Evolutionary conservation across 1,140 invertebrate species (phyloP), one percentile per base, ranked within the genome.

Genomic region (Homarus americanus): DNA sequence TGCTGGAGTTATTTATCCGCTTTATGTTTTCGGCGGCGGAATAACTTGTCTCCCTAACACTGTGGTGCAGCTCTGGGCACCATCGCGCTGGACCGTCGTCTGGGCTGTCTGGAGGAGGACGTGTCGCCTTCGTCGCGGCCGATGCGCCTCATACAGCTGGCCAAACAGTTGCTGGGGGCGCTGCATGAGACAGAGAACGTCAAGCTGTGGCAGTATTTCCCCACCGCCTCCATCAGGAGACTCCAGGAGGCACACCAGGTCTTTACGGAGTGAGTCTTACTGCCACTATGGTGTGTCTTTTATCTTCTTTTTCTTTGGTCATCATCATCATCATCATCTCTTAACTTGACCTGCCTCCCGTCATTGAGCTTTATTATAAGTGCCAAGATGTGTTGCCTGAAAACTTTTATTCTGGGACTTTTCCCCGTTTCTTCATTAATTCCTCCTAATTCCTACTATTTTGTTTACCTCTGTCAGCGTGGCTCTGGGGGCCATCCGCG

Each of bases 181-280:
- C 73, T 90, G 12, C 82, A 90, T 49, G 80, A 90, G 34, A 90
- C 88, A 0, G 88, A 90, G 38, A 90, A 90, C 49, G 72, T 90
- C 3, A 90, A 90, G 24, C n/a, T 90, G 36, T 90, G 88, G 88
- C 80, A 90, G 82, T 90, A 90, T 73, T 90, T 90, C 53, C 87
- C 87, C 36, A 90, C 87, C 12, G 32, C 66, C 10, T 83, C 80
- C 82, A 90, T 90, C 36, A 83, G 36, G 80, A 82, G 72, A 36
- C 73, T 90, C 9, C 80, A 78, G 72, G 69, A 90, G 28, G 88
- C 88, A 7, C 87, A 89, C 34, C 75, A 53, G 28, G 79, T 89
- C 58, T 89, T 89, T 28, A 89, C 66, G 1, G 79, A 89, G 87
- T 89, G 34, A 53, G 87, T 88, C 34, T 2, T n/a, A 58, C 20